phyloP scores from a whole-genome alignment of 2,113 vertebrate genomes.

The Parus major region DNA sequence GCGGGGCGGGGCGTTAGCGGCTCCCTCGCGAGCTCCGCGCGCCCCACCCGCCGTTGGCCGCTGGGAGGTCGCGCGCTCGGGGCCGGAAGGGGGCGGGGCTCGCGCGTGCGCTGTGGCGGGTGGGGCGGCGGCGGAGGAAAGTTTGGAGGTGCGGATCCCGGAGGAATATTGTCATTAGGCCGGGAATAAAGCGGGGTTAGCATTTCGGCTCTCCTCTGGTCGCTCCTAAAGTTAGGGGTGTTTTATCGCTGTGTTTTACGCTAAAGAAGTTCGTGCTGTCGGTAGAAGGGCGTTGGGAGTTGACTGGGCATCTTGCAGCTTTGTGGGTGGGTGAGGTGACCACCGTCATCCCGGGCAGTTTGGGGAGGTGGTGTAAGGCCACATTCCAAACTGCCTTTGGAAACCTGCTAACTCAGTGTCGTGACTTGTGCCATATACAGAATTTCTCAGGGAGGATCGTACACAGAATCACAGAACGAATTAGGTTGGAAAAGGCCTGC shows the following conservation, averaged over 20 bases:
- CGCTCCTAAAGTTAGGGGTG: background rate
- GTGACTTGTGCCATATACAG: background rate
- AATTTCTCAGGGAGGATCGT: background rate
- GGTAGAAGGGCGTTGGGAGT: accelerated
- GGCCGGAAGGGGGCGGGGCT: background rate
- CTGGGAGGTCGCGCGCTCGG: background rate
- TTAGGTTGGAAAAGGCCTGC: background rate
- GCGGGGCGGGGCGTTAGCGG: too few species aligned
- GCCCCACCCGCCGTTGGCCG: background rate
- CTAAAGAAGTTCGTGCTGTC: background rate
- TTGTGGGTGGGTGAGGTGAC: background rate
- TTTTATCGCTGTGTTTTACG: background rate
- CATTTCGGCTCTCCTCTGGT: accelerated
- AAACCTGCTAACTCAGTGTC: background rate
- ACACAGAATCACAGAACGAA: background rate
- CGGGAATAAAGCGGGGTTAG: accelerated
- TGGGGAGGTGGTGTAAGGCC: accelerated
- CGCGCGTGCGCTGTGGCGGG: background rate
- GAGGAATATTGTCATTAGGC: accelerated
- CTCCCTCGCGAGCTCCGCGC: background rate
- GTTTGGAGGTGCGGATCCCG: accelerated
- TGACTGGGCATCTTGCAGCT: accelerated
- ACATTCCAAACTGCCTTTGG: background rate
- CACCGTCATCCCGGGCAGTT: accelerated
- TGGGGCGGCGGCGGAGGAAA: accelerated